Evolutionary conservation across 2,113 vertebrate species (phyloP), one percentile per base, ranked within the genome.

Genomic region (Callipepla squamata): DNA sequence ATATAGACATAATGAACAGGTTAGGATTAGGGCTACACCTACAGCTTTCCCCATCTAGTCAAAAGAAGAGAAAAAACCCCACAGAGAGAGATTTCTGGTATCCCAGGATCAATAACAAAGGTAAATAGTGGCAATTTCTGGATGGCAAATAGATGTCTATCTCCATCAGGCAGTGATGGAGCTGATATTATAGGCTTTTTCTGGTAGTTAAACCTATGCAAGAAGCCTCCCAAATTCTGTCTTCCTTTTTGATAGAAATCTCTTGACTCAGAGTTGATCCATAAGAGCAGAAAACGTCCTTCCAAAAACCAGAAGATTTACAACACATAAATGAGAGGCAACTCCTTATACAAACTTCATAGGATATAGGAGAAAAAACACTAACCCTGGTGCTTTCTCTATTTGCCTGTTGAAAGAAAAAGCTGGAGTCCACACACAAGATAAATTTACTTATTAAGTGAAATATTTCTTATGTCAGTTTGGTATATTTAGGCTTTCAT

Each of bases 381-480:
- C 19, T 20, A 86, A 7, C 15, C 11, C 28, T 67, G 57, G 57
- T 67, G 45, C 25, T 72, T 78, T 34, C 38, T 68, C 3, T 70
- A 57, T 67, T 28, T 65, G 12, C 21, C 21, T 87, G 63, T 63
- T 38, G 28, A 63, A 44, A 1, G 73, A 7, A 77, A 61, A 82
- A 90, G 32, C 55, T 19, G 0, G 5, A 78, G 15, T 57, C 61
- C 17, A 16, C 10, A 11, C 7, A 45, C 67, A 85, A 91, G 93
- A 67, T 45, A 67, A 82, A 91, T 77, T 65, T 76, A 63, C 51
- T 87, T 70, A 80, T 80, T 90, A 94, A 83, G 13, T 50, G 32
- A 87, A 94, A 90, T 90, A 90, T 88, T 91, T 74, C 68, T 78
- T 83, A 23, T 77, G 57, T 82, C 85, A 74, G 13, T 19, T 66